A percentile compares a stretch with the other conserved stretches of the same genome.
Evolutionary conservation across 2,888 invertebrate species (phyloP).

Genomic region (Hirudinaria manillensis): DNA sequence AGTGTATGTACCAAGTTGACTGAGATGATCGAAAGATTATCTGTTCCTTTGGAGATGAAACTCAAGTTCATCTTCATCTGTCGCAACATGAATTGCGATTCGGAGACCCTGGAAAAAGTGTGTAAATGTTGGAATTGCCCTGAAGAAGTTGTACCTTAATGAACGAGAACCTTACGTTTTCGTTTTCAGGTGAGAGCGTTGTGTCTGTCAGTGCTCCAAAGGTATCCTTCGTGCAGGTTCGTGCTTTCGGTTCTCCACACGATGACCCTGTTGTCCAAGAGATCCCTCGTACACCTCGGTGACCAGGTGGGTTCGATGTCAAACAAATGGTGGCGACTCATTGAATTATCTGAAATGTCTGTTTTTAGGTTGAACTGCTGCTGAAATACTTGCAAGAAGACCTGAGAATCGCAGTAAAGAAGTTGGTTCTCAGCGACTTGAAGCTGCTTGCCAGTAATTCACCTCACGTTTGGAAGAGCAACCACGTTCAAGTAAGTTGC

Average conservation of each 20-base stretch:
- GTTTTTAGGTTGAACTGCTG: constrained; percentile 59
- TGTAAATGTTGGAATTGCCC: too few relatives aligned
- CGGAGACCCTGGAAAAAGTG: constrained; percentile 69
- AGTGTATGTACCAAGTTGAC: constrained; percentile 91
- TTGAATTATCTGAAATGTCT: background rate
- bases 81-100: constrained; percentile 84
- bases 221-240: constrained; percentile 74
- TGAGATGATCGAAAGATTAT: constrained; percentile 86
- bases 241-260: constrained; percentile 77
- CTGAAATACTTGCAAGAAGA: constrained; percentile 66
- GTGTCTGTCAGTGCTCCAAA: constrained; percentile 68
- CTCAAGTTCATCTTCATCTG: constrained; percentile 81
- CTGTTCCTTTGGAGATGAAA: constrained; percentile 85
- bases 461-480: constrained; percentile 72
- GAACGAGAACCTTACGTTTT: too few relatives aligned
- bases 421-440: constrained; percentile 56
- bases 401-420: constrained; percentile 66
- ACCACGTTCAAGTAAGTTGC: constrained; percentile 53
- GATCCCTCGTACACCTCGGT: constrained; percentile 82
- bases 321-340: background rate
- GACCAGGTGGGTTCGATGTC: constrained; percentile 64
- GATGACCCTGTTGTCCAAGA: constrained; percentile 77
- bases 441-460: constrained; percentile 58
- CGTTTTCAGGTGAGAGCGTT: constrained; percentile 64
- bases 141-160: too few relatives aligned